Conservation (phyloP, 2,113 vertebrate genomes). For the Sylvia atricapilla region DNA sequence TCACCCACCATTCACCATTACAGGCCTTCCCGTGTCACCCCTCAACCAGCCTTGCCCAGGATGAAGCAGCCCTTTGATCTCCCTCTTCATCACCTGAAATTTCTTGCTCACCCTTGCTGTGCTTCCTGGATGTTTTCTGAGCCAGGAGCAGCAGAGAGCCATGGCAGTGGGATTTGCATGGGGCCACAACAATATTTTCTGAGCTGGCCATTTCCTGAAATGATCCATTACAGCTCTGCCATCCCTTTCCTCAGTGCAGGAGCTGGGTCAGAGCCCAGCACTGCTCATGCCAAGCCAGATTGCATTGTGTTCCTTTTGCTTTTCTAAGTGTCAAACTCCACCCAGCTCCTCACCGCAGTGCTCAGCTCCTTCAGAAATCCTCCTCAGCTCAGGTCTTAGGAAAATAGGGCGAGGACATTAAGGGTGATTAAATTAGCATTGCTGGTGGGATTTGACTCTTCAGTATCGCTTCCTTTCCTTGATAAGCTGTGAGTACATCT, state of each 20-base stretch:
- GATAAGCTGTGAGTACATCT: background rate
- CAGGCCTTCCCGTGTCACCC: background rate
- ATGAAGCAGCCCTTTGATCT: background rate
- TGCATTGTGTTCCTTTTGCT: accelerated
- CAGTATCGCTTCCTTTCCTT: background rate
- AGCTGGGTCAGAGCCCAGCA: background rate
- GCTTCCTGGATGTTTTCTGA: accelerated
- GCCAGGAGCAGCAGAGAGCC: background rate
- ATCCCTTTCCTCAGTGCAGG: accelerated
- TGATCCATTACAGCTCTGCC: background rate
- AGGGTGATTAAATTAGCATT: background rate
- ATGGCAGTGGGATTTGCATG: background rate
- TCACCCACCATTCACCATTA: background rate
- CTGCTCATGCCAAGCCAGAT: background rate
- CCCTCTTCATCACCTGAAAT: background rate
- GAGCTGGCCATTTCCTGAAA: background rate
- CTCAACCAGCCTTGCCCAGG: background rate
- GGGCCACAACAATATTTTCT: accelerated
- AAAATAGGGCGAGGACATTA: background rate
- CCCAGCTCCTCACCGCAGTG: accelerated
- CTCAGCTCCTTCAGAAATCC: background rate
- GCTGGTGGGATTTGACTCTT: background rate
- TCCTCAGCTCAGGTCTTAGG: background rate
- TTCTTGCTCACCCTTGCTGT: background rate
- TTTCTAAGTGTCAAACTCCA: background rate